Evolutionary conservation across 2,113 vertebrate genomes (phyloP).

Genomic region (Actenoides hombroni): DNA sequence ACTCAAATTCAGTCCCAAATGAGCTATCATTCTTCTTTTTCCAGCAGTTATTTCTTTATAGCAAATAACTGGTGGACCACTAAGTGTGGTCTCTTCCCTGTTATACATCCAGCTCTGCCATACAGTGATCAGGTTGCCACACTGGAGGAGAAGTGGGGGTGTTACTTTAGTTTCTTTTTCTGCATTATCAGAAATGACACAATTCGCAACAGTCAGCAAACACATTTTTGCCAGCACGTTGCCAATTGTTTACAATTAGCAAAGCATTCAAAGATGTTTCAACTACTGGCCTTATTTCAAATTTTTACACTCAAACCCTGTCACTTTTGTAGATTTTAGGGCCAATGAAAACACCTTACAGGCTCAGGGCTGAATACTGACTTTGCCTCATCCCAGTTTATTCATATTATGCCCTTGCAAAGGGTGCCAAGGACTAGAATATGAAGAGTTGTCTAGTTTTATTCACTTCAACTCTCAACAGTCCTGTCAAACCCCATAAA

Average conservation of each 20-base stretch:
- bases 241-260: not conserved
- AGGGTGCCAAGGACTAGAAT: not conserved
- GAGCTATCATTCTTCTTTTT: not conserved
- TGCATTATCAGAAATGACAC: not conserved
- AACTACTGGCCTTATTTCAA: not conserved
- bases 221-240: not conserved
- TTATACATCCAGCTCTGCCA: not conserved
- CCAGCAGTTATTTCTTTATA: not conserved
- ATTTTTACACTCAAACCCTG: not conserved
- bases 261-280: not conserved
- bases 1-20: not conserved
- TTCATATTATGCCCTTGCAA: not conserved
- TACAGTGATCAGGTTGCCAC: not conserved
- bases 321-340: constrained; percentile 3
- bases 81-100: not conserved
- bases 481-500: not conserved
- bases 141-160: not conserved
- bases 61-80: not conserved
- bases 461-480: not conserved
- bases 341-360: not conserved
- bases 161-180: not conserved
- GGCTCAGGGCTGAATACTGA: not conserved
- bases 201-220: not conserved
- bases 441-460: not conserved
- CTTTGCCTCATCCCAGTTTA: not conserved